Base-by-base conservation (phyloP, 64 coral and sea anemone species). In the Exaiptasia diaphana region DNA sequence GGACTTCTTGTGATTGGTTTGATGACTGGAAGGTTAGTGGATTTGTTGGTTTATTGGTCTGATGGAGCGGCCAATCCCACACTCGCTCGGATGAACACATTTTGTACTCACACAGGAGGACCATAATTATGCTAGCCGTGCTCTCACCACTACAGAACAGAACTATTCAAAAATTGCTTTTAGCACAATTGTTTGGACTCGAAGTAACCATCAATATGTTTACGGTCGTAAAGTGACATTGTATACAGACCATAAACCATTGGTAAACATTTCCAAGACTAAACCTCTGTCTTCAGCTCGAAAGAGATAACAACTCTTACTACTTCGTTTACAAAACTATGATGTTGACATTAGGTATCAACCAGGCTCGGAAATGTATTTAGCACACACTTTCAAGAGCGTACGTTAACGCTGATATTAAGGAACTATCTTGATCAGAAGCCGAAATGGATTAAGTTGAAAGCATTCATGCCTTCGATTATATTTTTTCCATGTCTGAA, bases 381-480 rank as follows among this genome's bases (percentile, higher is more conserved):
- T 63, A 38, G 74, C 32, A 21, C 33, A 20, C 24, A 54, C 50
- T 0, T 36, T 77, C 30, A 17, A 15, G 75, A 26, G 75, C 54
- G 28, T 58, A n/a, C 50, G 5, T 35, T 37, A 8, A 58, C 49
- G 40, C 30, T 21, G 4, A 38, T 33, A 2, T 48, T 57, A 11
- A 59, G 30, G 4, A 57, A 38, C 9, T 56, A 76, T n/a, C n/a
- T n/a, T n/a, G n/a, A n/a, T 41, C 71, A 23, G 40, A 74, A 31
- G 49, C 50, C 17, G 46, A 83, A n/a, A n/a, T n/a, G 23, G 59
- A 84, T 10, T 65, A 84, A 73, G 39, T 73, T 35, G 36, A 72
- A 27, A 24, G 21, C 9, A 73, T 84, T 60, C 48, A 36, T 10
- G 17, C 24, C 3, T 11, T 43, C 4, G 37, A 43, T 21, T 38